Evolutionary conservation across 2,888 invertebrate genomes (phyloP).

Genomic region (Erebia ligea): DNA sequence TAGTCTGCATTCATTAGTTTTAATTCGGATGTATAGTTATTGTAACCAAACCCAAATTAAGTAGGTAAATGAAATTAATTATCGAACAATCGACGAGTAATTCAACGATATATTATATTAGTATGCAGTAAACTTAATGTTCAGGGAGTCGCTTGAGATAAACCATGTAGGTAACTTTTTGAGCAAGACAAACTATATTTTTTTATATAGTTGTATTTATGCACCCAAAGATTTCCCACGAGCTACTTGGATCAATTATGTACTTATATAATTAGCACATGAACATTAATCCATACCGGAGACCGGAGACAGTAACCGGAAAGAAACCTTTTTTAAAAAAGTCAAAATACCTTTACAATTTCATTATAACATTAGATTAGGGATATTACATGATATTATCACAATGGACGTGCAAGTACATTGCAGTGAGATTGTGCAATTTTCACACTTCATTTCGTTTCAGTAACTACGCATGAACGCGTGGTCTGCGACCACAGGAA

Average conservation of each 20-base stretch:
- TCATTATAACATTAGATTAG: background rate
- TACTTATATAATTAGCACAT: background rate
- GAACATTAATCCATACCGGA: background rate
- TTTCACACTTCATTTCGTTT: constrained; percentile 71
- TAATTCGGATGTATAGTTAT: too few species aligned
- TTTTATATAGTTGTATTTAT: background rate
- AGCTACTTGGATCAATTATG: background rate
- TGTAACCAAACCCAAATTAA: too few species aligned
- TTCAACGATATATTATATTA: too few species aligned
- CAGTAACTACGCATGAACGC: constrained; percentile 41
- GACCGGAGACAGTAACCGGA: background rate
- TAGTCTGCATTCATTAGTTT: too few species aligned
- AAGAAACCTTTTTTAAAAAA: background rate
- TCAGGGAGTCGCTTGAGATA: too few species aligned
- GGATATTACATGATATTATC: constrained; percentile 12
- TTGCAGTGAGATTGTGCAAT: constrained; percentile 33
- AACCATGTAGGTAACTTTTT: too few species aligned
- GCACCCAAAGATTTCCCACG: background rate
- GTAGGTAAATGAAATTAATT: too few species aligned
- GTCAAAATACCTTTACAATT: background rate
- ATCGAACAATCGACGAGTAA: too few species aligned
- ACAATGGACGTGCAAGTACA: constrained; percentile 6
- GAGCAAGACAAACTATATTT: too few species aligned
- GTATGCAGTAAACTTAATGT: too few species aligned
- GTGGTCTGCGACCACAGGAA: constrained; percentile 32